Evolutionary conservation across 2,888 invertebrate genomes (phyloP).

Genomic region (Mimachlamys varia): DNA sequence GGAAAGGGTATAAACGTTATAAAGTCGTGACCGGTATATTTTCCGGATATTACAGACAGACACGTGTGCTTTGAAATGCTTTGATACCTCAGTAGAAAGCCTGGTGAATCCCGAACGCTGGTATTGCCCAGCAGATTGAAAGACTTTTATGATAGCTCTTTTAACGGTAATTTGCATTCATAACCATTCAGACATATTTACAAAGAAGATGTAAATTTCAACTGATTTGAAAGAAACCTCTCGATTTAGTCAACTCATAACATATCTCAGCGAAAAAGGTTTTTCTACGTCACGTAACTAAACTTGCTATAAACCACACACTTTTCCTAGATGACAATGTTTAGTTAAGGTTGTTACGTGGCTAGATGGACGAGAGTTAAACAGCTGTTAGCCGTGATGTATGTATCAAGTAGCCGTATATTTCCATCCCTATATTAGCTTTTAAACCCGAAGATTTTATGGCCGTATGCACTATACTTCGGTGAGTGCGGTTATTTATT

Average conservation of each 20-base stretch:
- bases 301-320: not conserved
- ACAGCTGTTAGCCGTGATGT: not conserved
- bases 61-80: not conserved
- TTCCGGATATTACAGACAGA: not conserved
- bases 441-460: constrained; percentile 10
- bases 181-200: not conserved
- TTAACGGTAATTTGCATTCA: constrained; percentile 5
- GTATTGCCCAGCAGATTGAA: not conserved
- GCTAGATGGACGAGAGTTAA: not conserved
- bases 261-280: not conserved
- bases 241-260: not conserved
- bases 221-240: not conserved
- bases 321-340: not conserved
- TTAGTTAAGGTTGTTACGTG: not conserved
- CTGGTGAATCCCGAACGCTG: not conserved
- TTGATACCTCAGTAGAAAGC: not conserved
- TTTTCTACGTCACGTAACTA: not conserved
- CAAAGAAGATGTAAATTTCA: not conserved
- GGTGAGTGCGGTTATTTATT: constrained; percentile 2
- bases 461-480: not conserved
- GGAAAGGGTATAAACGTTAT: not conserved
- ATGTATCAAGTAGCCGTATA: not conserved
- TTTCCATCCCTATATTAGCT: not conserved
- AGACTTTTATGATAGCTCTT: not conserved
- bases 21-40: not conserved